Evolutionary conservation across 1,140 invertebrate genomes (phyloP).

Genomic region (Drosophila bifasciata): DNA sequence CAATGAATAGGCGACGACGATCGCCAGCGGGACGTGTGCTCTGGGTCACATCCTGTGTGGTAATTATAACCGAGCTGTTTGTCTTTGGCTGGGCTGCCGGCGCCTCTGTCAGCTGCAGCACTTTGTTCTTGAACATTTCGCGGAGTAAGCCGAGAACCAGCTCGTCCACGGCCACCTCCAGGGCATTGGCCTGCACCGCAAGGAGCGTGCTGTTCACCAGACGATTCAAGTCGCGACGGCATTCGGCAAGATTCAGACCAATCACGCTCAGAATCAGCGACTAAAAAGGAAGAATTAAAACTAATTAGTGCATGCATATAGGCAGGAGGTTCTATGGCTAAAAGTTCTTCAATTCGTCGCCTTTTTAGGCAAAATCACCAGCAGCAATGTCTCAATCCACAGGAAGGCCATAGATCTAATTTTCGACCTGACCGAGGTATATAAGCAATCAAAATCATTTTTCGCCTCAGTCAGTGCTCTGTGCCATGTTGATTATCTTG

Average conservation of each 20-base stretch:
- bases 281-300: slow-evolving; percentile 14
- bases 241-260: slow-evolving; percentile 87
- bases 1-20: slow-evolving; percentile 55
- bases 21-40: slow-evolving; percentile 18
- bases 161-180: slow-evolving; percentile 86
- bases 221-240: slow-evolving; percentile 85
- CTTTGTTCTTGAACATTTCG: slow-evolving; percentile 86
- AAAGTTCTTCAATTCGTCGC: too few relatives aligned
- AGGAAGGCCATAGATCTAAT: too few relatives aligned
- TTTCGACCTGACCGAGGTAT: too few relatives aligned
- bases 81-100: slow-evolving; percentile 11
- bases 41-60: slow-evolving; percentile 64
- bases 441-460: too few relatives aligned
- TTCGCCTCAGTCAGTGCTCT: too few relatives aligned
- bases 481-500: too few relatives aligned
- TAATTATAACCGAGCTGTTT: slow-evolving; percentile 64
- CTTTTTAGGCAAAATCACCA: too few relatives aligned
- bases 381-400: too few relatives aligned
- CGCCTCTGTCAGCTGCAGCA: slow-evolving; percentile 81
- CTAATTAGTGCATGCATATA: not conserved
- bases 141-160: slow-evolving; percentile 86
- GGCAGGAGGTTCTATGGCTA: too few relatives aligned
- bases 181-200: slow-evolving; percentile 86
- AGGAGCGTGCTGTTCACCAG: slow-evolving; percentile 87
- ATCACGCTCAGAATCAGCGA: slow-evolving; percentile 89